These are phyloP conservation scores for Amphilophus citrinellus DNA, from an alignment of 2,113 vertebrate species.

Conservation along the genomic window DNA sequence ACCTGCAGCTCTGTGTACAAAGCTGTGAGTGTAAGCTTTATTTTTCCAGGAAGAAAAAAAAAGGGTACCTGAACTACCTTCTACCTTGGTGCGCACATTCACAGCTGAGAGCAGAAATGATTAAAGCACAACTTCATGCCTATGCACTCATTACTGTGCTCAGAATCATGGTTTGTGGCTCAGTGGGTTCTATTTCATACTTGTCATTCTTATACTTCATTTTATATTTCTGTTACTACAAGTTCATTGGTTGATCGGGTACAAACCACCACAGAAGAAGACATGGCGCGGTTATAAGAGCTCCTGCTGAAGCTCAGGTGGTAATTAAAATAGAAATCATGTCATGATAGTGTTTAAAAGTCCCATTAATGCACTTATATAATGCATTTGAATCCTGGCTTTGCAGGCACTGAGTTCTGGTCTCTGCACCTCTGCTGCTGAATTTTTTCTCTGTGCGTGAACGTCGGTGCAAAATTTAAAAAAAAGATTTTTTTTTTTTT, in stretches of 20 bases:
- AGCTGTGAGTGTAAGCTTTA: neutral
- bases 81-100: neutral
- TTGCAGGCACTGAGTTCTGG: neutral
- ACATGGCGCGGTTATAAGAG: too few relatives aligned
- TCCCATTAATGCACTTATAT: neutral
- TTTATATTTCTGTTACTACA: neutral
- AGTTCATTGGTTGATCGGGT: too few relatives aligned
- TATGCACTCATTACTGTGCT: constrained; percentile 20
- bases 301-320: too few relatives aligned
- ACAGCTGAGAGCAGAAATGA: neutral
- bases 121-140: constrained; percentile 4
- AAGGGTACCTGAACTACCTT: neutral
- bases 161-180: constrained; percentile 20
- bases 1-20: constrained; percentile 8
- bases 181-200: constrained; percentile 13
- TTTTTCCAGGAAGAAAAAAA: neutral
- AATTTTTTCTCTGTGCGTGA: neutral
- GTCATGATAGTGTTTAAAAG: too few relatives aligned
- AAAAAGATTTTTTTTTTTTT: neutral
- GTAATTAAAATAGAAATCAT: too few relatives aligned
- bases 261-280: too few relatives aligned
- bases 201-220: neutral
- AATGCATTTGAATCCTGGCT: neutral
- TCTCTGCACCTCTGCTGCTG: constrained; percentile 9
- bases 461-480: neutral